phyloP scores from a whole-genome alignment of 2,113 vertebrate species.

The Tapirus terrestris region DNA sequence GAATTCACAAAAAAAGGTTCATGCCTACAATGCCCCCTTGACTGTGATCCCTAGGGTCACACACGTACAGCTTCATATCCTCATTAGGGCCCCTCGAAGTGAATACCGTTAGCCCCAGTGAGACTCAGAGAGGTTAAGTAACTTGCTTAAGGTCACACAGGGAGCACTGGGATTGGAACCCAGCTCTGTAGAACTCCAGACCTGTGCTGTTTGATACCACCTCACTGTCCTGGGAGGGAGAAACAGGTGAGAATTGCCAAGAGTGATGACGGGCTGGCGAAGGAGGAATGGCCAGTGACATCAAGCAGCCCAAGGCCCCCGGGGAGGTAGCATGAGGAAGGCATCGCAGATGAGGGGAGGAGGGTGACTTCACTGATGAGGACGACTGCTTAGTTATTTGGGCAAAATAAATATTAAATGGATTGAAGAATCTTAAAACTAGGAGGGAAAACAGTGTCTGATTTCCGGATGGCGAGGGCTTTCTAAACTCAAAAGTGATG shows the following conservation, averaged over 20 bases:
- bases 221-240: background rate
- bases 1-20: background rate
- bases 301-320: accelerated
- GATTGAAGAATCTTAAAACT: background rate
- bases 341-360: accelerated
- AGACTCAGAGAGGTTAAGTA: too few relatives aligned
- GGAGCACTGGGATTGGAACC: background rate
- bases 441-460: background rate
- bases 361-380: accelerated
- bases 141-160: background rate
- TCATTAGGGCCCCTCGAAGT: background rate
- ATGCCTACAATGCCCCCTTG: background rate
- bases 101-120: accelerated
- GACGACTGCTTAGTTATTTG: too few relatives aligned
- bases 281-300: accelerated
- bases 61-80: accelerated
- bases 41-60: background rate
- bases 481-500: background rate
- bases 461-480: background rate
- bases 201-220: background rate
- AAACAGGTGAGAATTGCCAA: background rate
- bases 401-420: background rate
- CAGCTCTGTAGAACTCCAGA: background rate
- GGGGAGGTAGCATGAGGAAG: accelerated
- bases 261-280: accelerated